Evolutionary conservation across 2,888 invertebrate genomes (phyloP).

Genomic region (Papilio protenor): DNA sequence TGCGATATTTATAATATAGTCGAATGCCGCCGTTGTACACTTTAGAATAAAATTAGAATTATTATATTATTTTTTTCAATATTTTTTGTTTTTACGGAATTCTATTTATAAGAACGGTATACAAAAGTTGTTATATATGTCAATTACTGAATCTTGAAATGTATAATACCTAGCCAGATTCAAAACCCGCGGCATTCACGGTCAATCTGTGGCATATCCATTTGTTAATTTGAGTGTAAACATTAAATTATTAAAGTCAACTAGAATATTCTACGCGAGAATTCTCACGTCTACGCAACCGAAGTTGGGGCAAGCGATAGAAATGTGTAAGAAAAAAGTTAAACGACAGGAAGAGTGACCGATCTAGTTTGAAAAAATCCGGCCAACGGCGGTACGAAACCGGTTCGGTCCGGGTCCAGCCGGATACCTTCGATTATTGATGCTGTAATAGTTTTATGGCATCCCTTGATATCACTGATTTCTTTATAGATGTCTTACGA

Average conservation of each 20-base stretch:
- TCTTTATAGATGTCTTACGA: not conserved
- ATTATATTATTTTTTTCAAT: too few relatives aligned
- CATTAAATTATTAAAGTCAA: not conserved
- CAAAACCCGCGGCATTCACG: not conserved
- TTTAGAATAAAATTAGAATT: too few relatives aligned
- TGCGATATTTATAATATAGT: too few relatives aligned
- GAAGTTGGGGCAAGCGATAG: not conserved
- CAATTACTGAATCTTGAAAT: too few relatives aligned
- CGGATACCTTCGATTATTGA: conserved; percentile 38
- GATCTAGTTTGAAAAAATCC: conserved; percentile 51
- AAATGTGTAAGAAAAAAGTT: conserved; percentile 57
- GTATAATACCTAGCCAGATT: too few relatives aligned
- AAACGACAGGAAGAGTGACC: conserved; percentile 69
- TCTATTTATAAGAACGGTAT: too few relatives aligned
- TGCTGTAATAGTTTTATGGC: conserved; percentile 8
- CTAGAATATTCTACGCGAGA: not conserved
- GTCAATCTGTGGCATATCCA: not conserved
- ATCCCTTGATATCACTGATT: not conserved
- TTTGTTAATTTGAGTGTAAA: not conserved
- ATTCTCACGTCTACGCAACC: conserved; percentile 3
- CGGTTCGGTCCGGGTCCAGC: conserved; percentile 54
- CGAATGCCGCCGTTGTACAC: too few relatives aligned
- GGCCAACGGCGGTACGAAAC: conserved; percentile 54
- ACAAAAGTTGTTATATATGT: too few relatives aligned
- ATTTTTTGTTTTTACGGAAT: too few relatives aligned